Base-by-base conservation (phyloP, 2,888 invertebrate species). In the Ferdinandea cuprea region DNA sequence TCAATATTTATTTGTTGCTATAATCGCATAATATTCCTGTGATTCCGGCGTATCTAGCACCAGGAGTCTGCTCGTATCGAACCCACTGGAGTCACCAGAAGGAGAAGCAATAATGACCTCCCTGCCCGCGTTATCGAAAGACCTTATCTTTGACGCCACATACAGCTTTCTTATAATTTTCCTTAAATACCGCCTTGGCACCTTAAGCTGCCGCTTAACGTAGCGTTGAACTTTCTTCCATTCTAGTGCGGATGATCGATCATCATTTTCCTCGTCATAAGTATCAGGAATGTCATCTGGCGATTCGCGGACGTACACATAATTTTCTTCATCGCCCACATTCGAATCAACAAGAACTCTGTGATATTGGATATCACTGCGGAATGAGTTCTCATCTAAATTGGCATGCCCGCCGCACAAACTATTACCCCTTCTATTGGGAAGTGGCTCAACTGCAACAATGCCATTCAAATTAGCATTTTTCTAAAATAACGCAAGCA, bases 221-320 rank as follows among this genome's bases (percentile, higher is more conserved):
- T 59, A 71, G 1, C 81, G 77, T 3, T 28, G 50, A n/a, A 77
- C 28, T 19, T 77, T 46, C 13, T 21, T 77, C 71, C 81, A 81
- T 13, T 77, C 54, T 0, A 13, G n/a, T 0, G 54, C 56, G 0
- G 76, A 59, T 0, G 76, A 50, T 5, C 76, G 59, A 30, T 50
- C 50, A 6, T 32, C 59, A 5, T 11, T 9, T 3, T 32, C 32
- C 11, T 46, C 59, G 0, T 25, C 13, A 17, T 44, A 44, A 1
- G 13, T 5, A 4, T 54, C 52, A 13, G 9, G 3, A 6, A 4
- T 19, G 9, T 35, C 35, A 7, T 63, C 35, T 4, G 13, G 9
- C 1, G 37, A 17, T 13, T n/a, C 69, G 4, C 46, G 17, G 7
- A 15, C 6, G 3, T 17, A 19, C 0, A 15, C 1, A 19, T 15